Evolutionary conservation across 1,140 invertebrate genomes (phyloP), one percentile per base, ranked within the genome.

Genomic region (Pachypeltis micranthus): DNA sequence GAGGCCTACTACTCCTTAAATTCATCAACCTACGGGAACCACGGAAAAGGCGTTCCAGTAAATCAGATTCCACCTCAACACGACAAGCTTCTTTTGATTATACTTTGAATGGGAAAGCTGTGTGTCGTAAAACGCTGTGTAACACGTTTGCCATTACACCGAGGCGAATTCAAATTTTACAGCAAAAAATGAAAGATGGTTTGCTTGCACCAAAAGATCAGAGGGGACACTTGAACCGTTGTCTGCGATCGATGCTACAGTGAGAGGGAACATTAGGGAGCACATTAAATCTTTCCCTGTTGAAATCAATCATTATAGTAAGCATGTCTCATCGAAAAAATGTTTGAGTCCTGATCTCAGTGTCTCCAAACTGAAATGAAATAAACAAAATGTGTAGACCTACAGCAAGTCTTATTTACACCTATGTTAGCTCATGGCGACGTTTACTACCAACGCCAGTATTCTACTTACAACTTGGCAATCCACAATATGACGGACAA

Each of bases 391-490:
- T 63, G 62, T 44, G 34, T 63, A 3, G 61, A 62, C 24, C 21
- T 62, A 29, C 61, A 62, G n/a, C 47, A 62, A 31, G 61, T 62
- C 2, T 24, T 62, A 2, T 28, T 55, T 31, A 12, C 3, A 2
- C 44, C 61, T 2, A 27, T 23, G 47, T 28, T 63, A 26, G 57
- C 25, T 24, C 62, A 63, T 39, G 57, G 54, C 47, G 34, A 63
- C 44, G 44, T 63, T 28, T 63, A 39, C 47, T 63, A 63, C 28
- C 44, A 25, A n/a, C 31, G 55, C 21, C 55, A 63, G 27, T 39
- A 39, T 59, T 66, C 65, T 16, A 51, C 27, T 39, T 66, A 66
- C 57, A 66, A 68, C 39, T 59, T 67, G 2, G 27, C 61, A 23
- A 61, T 62, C 21, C 62, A 68, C 59, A 66, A 69, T 28, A 39